Conservation (phyloP, 1,140 invertebrate species). For the Magallana angulata region DNA sequence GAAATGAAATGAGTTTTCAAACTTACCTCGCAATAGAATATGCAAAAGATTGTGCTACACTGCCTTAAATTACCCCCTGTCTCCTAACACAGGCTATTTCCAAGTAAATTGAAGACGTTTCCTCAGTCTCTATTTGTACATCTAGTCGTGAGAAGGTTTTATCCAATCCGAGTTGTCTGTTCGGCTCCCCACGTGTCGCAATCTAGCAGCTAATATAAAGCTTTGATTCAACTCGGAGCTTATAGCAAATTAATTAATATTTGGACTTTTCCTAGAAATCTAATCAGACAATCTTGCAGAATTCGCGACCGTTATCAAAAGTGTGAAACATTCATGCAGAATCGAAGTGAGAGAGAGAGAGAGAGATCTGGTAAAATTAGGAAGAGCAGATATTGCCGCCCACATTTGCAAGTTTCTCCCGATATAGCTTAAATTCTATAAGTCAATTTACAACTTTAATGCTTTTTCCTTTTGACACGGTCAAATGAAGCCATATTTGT, state of each 20-base stretch:
- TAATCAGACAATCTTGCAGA: constrained; percentile 4
- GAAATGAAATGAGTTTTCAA: too few relatives aligned
- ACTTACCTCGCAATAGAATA: too few relatives aligned
- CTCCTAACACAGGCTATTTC: not conserved
- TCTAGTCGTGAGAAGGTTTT: not conserved
- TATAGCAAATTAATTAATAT: constrained; percentile 35
- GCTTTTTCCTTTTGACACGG: too few relatives aligned
- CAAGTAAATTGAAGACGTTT: constrained; percentile 11
- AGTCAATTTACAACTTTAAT: too few relatives aligned
- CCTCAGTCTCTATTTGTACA: constrained; percentile 9
- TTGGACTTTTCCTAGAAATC: not conserved
- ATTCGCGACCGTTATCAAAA: not conserved
- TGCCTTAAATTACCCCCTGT: too few relatives aligned
- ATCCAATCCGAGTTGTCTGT: not conserved
- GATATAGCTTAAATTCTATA: not conserved
- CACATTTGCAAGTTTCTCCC: not conserved
- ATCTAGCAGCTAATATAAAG: constrained; percentile 23
- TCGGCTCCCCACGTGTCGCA: not conserved
- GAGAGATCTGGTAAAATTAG: too few relatives aligned
- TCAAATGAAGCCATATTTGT: too few relatives aligned
- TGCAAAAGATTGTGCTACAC: too few relatives aligned
- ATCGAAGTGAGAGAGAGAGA: not conserved
- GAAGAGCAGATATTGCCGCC: not conserved
- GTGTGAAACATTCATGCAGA: constrained; percentile 5
- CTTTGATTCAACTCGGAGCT: constrained; percentile 1